These are phyloP conservation scores for Caenorhabditis latens DNA, from an alignment of 1,140 invertebrate genomes.

Conservation along the genomic window DNA sequence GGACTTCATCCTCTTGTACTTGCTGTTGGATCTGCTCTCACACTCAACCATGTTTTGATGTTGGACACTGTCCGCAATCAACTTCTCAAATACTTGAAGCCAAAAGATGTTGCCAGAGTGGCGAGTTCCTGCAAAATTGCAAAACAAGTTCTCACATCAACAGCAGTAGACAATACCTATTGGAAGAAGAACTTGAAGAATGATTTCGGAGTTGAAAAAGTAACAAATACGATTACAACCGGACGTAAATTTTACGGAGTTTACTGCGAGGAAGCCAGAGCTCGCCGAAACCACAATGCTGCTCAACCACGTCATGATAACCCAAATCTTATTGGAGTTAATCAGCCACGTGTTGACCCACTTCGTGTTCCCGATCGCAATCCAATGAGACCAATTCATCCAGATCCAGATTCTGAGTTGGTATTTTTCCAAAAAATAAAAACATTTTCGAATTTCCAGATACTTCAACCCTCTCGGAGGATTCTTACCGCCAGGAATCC, in stretches of 20 bases:
- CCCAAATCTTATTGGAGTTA: slow-evolving; percentile 14
- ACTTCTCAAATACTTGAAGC: not conserved
- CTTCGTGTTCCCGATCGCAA: slow-evolving; percentile 13
- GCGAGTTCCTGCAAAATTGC: not conserved
- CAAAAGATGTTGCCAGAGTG: slow-evolving; percentile 7
- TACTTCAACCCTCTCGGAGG: not conserved
- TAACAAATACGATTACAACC: slow-evolving; percentile 8
- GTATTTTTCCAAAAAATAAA: not conserved
- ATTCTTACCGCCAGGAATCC: slow-evolving; percentile 16
- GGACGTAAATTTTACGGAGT: slow-evolving; percentile 27
- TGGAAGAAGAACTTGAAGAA: slow-evolving; percentile 15
- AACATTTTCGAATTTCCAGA: not conserved
- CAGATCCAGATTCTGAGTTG: slow-evolving; percentile 20
- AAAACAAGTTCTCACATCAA: slow-evolving; percentile 16
- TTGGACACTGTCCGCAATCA: not conserved
- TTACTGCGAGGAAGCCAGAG: slow-evolving; percentile 13
- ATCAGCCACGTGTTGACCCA: not conserved
- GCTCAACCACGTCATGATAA: slow-evolving; percentile 5
- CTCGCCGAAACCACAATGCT: not conserved
- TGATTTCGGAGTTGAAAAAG: slow-evolving; percentile 21
- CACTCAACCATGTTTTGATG: slow-evolving; percentile 28
- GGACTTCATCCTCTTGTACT: slow-evolving; percentile 34
- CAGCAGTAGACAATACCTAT: slow-evolving; percentile 18
- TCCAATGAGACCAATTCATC: slow-evolving; percentile 31
- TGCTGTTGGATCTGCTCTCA: slow-evolving; percentile 39